Conservation (phyloP, 2,113 vertebrate species). For the Oceanodroma tethys region DNA sequence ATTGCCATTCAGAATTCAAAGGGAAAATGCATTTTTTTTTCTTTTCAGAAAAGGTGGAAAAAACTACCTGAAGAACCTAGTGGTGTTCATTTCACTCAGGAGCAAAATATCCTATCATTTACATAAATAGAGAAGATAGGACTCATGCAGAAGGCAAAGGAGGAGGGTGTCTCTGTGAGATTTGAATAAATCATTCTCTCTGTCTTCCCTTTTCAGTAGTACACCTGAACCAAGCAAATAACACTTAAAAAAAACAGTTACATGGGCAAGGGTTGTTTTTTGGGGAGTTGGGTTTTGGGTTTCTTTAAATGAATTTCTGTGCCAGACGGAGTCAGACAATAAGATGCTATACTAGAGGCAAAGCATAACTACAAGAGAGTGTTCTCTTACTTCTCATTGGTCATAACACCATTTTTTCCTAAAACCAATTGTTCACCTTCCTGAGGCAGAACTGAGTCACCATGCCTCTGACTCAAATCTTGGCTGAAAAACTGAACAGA, state of each 20-base stretch:
- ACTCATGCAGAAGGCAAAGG: neutral
- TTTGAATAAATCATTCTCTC: neutral
- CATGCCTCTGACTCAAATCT: neutral
- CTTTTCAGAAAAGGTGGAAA: neutral
- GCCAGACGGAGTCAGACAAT: neutral
- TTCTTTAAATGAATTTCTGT: neutral
- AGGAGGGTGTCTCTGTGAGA: neutral
- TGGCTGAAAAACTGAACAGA: neutral
- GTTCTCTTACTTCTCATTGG: neutral
- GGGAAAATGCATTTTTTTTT: neutral
- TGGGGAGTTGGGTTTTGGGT: fast-evolving
- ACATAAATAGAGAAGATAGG: neutral
- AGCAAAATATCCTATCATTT: neutral
- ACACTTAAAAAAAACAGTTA: neutral
- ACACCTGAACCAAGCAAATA: neutral
- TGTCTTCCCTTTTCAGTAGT: neutral
- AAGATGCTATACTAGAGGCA: neutral
- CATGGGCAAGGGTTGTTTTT: neutral
- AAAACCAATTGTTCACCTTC: neutral
- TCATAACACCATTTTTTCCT: neutral
- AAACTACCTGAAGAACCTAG: neutral
- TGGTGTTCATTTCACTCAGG: neutral
- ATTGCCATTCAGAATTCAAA: neutral
- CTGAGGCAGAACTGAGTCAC: neutral
- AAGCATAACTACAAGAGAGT: neutral